Percentiles rank a stretch among this genome's conserved stretches.
These are phyloP conservation scores for Oenanthe oenanthe DNA, from an alignment of 2,113 vertebrate genomes.

Conservation along the genomic window DNA sequence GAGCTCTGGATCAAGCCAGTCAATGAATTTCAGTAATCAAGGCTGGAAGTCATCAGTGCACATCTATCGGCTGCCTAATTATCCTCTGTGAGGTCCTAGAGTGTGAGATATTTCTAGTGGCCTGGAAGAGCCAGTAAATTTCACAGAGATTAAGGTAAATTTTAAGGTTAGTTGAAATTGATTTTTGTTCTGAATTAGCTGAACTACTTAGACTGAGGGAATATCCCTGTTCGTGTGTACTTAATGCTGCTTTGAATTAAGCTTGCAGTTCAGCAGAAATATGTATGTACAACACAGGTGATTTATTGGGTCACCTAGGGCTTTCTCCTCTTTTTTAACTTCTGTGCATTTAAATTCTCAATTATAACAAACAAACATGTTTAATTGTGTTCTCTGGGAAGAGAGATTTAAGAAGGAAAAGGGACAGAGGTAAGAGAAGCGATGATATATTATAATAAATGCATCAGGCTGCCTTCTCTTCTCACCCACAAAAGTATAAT, in stretches of 20 bases:
- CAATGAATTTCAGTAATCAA: conserved; percentile 51
- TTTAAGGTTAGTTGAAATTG: conserved; percentile 55
- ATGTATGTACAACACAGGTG: background rate
- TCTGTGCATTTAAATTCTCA: conserved; percentile 28
- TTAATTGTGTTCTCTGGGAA: conserved; percentile 43
- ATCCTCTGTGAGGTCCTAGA: conserved; percentile 49
- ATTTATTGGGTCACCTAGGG: conserved; percentile 36
- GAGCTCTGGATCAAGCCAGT: conserved; percentile 59
- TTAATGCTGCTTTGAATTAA: background rate
- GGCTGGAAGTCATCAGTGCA: conserved; percentile 43
- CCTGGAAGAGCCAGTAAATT: conserved; percentile 69
- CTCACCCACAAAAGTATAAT: background rate
- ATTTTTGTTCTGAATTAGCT: conserved; percentile 44
- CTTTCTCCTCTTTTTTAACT: conserved; percentile 38
- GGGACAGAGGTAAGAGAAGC: conserved; percentile 41
- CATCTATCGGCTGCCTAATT: conserved; percentile 26
- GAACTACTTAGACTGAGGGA: background rate
- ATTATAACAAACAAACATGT: conserved; percentile 46
- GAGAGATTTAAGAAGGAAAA: conserved; percentile 58
- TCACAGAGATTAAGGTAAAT: conserved; percentile 62
- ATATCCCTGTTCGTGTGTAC: background rate
- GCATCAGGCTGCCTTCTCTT: background rate
- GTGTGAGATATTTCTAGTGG: conserved; percentile 54
- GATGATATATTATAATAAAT: conserved; percentile 5
- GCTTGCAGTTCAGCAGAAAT: conserved; percentile 9